Evolutionary conservation across 2,797 vertebrate genomes (phyloP).

Genomic region (Scolopax bukidnonensis): DNA sequence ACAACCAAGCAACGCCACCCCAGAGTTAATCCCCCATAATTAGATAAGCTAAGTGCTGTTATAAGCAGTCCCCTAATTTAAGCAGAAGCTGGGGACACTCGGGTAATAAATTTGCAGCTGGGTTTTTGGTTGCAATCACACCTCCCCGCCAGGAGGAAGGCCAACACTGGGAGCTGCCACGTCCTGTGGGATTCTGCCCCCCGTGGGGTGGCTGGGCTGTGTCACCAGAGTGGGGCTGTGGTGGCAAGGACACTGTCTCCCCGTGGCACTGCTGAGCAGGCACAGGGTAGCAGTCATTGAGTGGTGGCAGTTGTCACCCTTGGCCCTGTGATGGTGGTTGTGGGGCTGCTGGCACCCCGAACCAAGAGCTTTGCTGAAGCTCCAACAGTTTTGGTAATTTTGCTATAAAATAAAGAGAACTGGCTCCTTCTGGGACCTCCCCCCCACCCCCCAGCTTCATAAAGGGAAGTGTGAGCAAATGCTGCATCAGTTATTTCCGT

Average conservation of each 20-base stretch:
- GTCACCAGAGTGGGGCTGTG: neutral
- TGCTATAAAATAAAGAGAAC: neutral
- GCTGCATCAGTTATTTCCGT: neutral
- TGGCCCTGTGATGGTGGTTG: neutral
- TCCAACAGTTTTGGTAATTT: neutral
- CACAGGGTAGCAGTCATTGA: neutral
- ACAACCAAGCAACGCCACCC: neutral
- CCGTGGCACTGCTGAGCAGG: neutral
- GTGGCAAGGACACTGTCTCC: neutral
- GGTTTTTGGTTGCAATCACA: neutral
- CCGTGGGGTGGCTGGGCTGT: neutral
- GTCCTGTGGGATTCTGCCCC: neutral
- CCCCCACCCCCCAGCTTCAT: too few relatives aligned
- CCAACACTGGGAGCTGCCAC: neutral
- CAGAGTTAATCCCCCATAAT: neutral
- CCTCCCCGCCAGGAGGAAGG: rapidly evolving
- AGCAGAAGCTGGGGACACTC: neutral
- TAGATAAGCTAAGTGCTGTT: neutral
- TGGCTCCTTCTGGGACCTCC: neutral
- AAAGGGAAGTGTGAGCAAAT: neutral
- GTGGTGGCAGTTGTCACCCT: too few relatives aligned
- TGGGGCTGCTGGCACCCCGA: neutral
- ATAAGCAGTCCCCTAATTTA: neutral
- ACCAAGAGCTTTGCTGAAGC: neutral
- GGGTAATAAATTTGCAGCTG: neutral